A percentile compares a stretch with the other conserved stretches of the same genome.
phyloP scores from a whole-genome alignment of 1,140 invertebrate species.

The Dreissena polymorpha region DNA sequence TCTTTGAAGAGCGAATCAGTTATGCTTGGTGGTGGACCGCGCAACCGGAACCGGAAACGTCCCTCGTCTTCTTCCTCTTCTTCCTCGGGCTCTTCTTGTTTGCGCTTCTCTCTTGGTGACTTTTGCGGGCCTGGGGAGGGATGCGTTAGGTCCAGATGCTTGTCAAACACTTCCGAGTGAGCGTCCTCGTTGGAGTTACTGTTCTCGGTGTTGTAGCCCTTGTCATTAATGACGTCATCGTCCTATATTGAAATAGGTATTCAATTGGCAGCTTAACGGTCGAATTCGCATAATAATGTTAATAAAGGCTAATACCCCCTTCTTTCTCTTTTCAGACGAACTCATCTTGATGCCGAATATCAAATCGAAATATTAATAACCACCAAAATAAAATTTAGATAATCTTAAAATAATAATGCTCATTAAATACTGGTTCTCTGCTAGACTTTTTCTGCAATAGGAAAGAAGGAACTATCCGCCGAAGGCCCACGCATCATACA shows the following conservation, averaged over 20 bases:
- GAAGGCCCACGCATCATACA: too few relatives aligned
- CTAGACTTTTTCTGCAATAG: too few relatives aligned
- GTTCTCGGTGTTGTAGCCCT: background rate
- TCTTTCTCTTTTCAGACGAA: too few relatives aligned
- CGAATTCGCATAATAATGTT: too few relatives aligned
- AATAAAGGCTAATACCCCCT: too few relatives aligned
- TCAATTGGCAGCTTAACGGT: too few relatives aligned
- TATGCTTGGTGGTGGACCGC: background rate
- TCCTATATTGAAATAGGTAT: background rate
- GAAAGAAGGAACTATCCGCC: too few relatives aligned
- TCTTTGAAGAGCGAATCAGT: background rate
- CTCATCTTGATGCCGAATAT: too few relatives aligned
- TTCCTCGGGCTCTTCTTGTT: background rate
- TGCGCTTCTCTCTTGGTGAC: background rate
- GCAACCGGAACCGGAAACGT: background rate
- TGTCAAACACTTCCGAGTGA: background rate
- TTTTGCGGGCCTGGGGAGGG: background rate
- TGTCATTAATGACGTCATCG: background rate
- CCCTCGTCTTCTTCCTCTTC: background rate
- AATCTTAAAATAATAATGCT: too few relatives aligned
- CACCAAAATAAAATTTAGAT: too few relatives aligned
- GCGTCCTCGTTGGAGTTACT: background rate
- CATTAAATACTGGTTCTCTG: too few relatives aligned
- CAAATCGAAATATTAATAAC: too few relatives aligned
- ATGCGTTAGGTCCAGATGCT: background rate